Conservation (phyloP, 2,888 invertebrate species). For the Conops quadrifasciatus region DNA sequence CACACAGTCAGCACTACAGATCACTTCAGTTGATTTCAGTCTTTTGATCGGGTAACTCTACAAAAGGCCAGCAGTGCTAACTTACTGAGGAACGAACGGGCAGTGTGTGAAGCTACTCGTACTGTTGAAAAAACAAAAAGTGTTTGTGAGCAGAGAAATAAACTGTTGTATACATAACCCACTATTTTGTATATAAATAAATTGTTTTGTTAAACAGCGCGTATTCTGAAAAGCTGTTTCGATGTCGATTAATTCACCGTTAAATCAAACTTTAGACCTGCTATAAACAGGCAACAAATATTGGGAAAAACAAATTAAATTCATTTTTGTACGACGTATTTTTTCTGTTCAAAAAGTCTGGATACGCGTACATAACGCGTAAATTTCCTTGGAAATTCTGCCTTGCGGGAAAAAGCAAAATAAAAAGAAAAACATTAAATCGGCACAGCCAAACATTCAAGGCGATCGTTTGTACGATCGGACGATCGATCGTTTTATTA, state of each 20-base stretch:
- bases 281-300: constrained; percentile 54
- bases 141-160: background rate
- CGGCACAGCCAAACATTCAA: no score
- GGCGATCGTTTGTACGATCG: no score
- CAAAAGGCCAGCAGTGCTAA: constrained; percentile 30
- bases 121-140: background rate
- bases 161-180: no score
- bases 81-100: no score
- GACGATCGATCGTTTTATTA: no score
- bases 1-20: constrained; percentile 21
- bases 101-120: no score
- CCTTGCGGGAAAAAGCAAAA: background rate
- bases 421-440: no score
- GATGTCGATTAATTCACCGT: constrained; percentile 63
- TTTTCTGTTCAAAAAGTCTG: constrained; percentile 10
- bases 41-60: constrained; percentile 46
- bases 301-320: no score
- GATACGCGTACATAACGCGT: constrained; percentile 10
- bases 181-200: no score
- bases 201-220: constrained; percentile 31
- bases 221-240: constrained; percentile 49
- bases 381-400: constrained; percentile 9
- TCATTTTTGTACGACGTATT: no score
- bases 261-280: constrained; percentile 60
- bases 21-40: constrained; percentile 45